Evolutionary conservation across 2,888 invertebrate genomes (phyloP), one percentile per base, ranked within the genome.

Genomic region (Allophyes oxyacanthae): DNA sequence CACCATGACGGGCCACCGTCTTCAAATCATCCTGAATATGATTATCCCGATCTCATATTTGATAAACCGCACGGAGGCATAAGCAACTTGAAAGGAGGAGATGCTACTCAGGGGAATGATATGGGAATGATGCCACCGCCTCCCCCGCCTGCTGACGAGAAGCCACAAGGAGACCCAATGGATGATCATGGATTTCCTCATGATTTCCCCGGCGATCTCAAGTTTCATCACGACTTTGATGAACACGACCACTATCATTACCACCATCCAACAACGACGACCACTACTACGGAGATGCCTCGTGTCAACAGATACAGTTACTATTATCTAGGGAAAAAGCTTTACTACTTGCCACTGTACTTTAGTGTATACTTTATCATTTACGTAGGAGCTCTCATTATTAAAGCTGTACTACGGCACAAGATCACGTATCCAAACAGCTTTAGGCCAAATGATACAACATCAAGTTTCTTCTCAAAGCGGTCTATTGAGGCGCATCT

Each of bases 281-380:
- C 65, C 0, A 61, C 66, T 0, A 90, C 94, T 1, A 94, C 91
- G 0, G 95, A 95, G 82, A 94, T 90, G 77, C 94, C 95, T 71
- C 91, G 95, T 83, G 95, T 95, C 7, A 95, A 95, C 77, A 94
- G 90, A 82, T 96, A 96, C 90, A 96, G 96, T 81, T 97, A 97
- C 83, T 97, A 97, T 78, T 96, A 96, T 78, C 92, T 97, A 60
- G 97, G 97, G 2, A 95, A 96, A 73, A 97, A 97, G 78, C 87
- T 97, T 32, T 97, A 96, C 94, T 97, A 97, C 80, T 91, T 97
- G 62, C 97, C 97, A 0, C 85, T 97, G 40, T 97, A 97, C 84
- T 97, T 97, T 82, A 96, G 96, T 81, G 95, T 97, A 10, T 97
- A 96, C 73, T 95, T 96, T 70, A 95, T 95, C 46, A 88, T 96